Evolutionary conservation across 2,888 invertebrate genomes (phyloP).

Genomic region (Drosophila hamatofila): DNA sequence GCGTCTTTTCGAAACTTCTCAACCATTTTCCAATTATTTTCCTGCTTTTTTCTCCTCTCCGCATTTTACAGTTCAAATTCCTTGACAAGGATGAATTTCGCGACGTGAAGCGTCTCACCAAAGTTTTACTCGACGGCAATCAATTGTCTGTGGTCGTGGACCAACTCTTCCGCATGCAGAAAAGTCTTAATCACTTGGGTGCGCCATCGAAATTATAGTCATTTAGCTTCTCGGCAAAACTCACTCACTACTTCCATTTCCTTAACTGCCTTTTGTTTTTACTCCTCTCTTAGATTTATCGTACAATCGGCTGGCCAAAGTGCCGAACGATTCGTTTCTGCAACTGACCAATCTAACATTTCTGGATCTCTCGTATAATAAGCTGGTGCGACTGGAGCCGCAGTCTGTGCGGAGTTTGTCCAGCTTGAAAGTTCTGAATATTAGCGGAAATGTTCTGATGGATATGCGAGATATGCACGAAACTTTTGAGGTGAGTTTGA

Average conservation of each 20-base stretch:
- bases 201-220: constrained; percentile 53
- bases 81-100: constrained; percentile 90
- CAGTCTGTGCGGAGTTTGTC: constrained; percentile 85
- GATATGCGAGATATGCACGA: constrained; percentile 84
- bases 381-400: constrained; percentile 89
- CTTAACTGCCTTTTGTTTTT: neutral
- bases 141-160: constrained; percentile 91
- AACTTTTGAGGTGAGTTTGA: constrained; percentile 83
- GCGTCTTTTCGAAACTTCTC: constrained; percentile 11
- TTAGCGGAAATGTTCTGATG: constrained; percentile 88
- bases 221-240: constrained; percentile 22
- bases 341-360: constrained; percentile 89
- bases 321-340: constrained; percentile 90
- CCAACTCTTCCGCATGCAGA: constrained; percentile 87
- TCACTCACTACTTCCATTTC: constrained; percentile 17
- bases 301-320: constrained; percentile 90
- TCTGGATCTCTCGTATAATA: constrained; percentile 92
- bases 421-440: constrained; percentile 88
- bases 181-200: constrained; percentile 84
- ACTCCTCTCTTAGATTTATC: constrained; percentile 86
- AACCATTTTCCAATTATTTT: constrained; percentile 63
- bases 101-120: constrained; percentile 88
- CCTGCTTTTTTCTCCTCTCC: neutral
- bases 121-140: constrained; percentile 90
- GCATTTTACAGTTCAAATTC: constrained; percentile 87